Evolutionary conservation across 2,797 vertebrate genomes (phyloP), one percentile per base, ranked within the genome.

Genomic region (Mionectes olivaceus): DNA sequence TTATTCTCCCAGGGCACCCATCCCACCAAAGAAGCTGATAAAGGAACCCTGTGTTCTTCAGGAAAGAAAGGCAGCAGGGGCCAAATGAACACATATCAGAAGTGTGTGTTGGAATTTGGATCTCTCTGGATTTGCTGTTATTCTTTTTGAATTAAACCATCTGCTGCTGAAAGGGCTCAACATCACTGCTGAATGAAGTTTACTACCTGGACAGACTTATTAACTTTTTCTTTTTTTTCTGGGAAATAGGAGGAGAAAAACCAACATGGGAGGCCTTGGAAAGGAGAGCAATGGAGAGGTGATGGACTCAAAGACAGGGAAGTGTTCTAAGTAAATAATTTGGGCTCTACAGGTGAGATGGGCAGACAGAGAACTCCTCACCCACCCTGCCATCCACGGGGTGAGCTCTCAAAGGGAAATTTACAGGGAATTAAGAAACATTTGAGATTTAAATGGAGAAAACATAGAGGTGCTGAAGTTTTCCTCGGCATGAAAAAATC

Each of bases 211-310:
- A 60, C 33, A 22, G 27, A 37, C 2, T 61, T 23, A 41, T 0
- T 27, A 27, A 7, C 5, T 33, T 47, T 47, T 24, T 46, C 41
- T 73, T n/a, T 22, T n/a, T 33, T 70, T 79, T 12, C 60, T 55
- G 56, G 32, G 56, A 89, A 90, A 67, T 0, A 12, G 30, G 28
- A 87, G 39, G 8, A 25, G 1, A n/a, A 69, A 83, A 87, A 11
- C 0, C 37, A 43, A 8, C 5, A 7, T 1, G 0, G 0, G 32
- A 75, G 16, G 30, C 30, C 11, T 46, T 19, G 13, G 2, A 13
- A 61, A 83, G 23, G 32, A 53, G 55, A 75, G 12, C 8, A 10
- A 3, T 2, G 2, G 39, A 46, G 41, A 37, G 5, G 50, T 16
- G 28, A 21, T 27, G 61, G 43, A 8, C 33, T 60, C 4, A 2